A percentile compares a stretch with the other conserved stretches of the same genome.
phyloP scores from a whole-genome alignment of 2,888 invertebrate species.

The Athalia circularis region DNA sequence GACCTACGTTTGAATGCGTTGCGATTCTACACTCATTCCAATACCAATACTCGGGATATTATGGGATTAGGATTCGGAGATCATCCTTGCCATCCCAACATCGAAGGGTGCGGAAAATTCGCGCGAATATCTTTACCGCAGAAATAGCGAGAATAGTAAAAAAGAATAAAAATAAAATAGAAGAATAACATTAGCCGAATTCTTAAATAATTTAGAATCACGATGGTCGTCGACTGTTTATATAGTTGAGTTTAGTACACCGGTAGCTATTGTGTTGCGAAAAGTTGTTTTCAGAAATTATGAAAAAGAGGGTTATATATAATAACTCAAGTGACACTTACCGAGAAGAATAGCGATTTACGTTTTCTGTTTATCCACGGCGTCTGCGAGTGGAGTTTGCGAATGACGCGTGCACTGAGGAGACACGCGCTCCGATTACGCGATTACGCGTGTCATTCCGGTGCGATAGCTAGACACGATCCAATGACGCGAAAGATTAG shows the following conservation, averaged over 20 bases:
- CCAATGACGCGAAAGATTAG: constrained; percentile 42
- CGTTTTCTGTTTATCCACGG: constrained; percentile 25
- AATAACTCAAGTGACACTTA: not conserved
- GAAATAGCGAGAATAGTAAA: not conserved
- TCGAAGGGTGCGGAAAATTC: not conserved
- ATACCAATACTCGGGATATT: constrained; percentile 61
- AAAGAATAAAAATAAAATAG: not conserved
- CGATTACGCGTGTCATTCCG: constrained; percentile 73
- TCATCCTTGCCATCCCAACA: constrained; percentile 1
- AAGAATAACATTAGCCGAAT: not conserved
- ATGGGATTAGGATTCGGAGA: constrained; percentile 63
- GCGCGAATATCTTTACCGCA: not conserved
- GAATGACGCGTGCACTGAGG: constrained; percentile 24
- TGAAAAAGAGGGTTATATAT: not conserved
- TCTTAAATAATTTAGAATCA: not conserved
- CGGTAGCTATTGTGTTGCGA: too few relatives aligned
- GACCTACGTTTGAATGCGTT: constrained; percentile 65
- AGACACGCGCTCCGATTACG: constrained; percentile 73
- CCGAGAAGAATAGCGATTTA: not conserved
- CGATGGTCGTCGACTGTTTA: too few relatives aligned
- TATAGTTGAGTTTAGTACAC: too few relatives aligned
- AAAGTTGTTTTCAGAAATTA: not conserved
- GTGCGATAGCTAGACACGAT: constrained; percentile 30
- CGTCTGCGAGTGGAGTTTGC: constrained; percentile 15
- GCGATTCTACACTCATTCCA: constrained; percentile 60